Evolutionary conservation across 1,140 invertebrate genomes (phyloP).

Genomic region (Drosophila biarmipes): DNA sequence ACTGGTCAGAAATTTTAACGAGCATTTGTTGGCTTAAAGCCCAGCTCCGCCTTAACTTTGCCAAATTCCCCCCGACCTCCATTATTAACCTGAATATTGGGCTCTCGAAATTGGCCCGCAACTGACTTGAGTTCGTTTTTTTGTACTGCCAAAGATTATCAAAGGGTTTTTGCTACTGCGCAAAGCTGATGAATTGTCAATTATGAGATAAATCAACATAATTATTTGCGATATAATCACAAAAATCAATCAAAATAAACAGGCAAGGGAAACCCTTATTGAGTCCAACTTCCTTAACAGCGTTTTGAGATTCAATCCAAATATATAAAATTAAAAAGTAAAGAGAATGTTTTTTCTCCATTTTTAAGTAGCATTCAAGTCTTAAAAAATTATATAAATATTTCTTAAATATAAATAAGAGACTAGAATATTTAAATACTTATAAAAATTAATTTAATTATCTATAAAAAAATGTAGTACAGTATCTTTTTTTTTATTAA

Average conservation of each 20-base stretch:
- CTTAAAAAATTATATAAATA: too few species aligned
- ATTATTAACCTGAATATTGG: constrained; percentile 23
- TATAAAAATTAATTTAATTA: too few species aligned
- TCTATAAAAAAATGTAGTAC: neutral
- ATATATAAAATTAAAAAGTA: too few species aligned
- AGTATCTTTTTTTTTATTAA: neutral
- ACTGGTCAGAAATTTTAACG: constrained; percentile 67
- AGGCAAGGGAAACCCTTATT: neutral
- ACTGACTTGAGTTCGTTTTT: constrained; percentile 41
- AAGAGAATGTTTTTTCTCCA: too few species aligned
- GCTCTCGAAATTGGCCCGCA: constrained; percentile 22
- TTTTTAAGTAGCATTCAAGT: too few species aligned
- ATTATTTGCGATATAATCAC: constrained; percentile 4
- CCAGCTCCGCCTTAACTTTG: constrained; percentile 39
- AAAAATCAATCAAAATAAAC: constrained; percentile 4
- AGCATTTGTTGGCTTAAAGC: constrained; percentile 49
- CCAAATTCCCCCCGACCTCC: constrained; percentile 34
- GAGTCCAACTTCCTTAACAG: neutral
- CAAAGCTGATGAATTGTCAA: constrained; percentile 23
- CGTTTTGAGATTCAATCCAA: neutral
- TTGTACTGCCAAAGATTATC: constrained; percentile 37
- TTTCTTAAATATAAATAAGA: too few species aligned
- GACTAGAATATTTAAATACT: too few species aligned
- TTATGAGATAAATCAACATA: constrained; percentile 8
- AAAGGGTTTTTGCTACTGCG: constrained; percentile 32